phyloP scores from a whole-genome alignment of 2,113 vertebrate genomes.

The Pomatorhinus ruficollis region DNA sequence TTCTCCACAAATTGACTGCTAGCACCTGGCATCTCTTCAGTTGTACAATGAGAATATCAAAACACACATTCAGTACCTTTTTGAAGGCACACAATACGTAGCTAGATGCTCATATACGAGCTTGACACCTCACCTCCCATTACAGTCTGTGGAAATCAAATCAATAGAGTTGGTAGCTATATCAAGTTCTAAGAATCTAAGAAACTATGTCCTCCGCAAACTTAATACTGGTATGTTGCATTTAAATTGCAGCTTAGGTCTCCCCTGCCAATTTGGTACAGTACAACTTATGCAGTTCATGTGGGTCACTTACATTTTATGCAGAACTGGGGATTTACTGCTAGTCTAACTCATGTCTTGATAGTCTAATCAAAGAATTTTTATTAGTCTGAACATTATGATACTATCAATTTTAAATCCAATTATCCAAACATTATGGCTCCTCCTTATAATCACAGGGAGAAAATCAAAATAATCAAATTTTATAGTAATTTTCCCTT shows the following conservation, averaged over 20 bases:
- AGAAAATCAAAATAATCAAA: not conserved
- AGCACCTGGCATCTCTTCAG: not conserved
- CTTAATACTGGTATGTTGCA: not conserved
- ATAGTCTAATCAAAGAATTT: not conserved
- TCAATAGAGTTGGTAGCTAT: not conserved
- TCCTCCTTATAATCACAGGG: not conserved
- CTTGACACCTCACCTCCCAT: not conserved
- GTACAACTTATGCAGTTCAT: not conserved
- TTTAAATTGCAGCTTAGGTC: not conserved
- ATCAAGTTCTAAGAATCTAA: not conserved
- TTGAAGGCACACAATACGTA: not conserved
- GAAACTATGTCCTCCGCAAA: not conserved
- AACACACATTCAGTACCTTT: not conserved
- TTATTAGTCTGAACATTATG: not conserved
- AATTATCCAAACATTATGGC: not conserved
- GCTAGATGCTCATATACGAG: not conserved
- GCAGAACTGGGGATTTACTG: not conserved
- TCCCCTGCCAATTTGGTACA: not conserved
- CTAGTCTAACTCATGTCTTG: not conserved
- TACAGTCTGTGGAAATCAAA: not conserved
- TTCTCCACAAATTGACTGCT: not conserved
- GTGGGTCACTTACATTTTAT: not conserved
- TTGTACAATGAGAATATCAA: not conserved
- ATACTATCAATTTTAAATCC: not conserved
- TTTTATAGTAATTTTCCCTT: not conserved